Conservation (phyloP, 35 echinoderm and acorn worm species). For the Eucidaris tribuloides region DNA sequence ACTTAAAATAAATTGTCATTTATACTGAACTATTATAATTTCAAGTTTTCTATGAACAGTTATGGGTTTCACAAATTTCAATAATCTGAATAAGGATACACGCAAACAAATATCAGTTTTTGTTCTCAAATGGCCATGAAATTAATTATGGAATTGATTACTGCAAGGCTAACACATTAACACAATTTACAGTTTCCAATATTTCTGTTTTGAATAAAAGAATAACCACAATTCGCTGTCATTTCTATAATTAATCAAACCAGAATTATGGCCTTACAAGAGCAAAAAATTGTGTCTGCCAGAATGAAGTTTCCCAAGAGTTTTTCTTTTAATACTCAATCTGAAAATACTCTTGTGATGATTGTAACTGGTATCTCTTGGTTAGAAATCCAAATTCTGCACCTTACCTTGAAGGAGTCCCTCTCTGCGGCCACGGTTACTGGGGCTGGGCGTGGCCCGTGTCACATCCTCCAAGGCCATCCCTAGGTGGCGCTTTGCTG, state of each 20-base stretch:
- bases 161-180: too few species aligned
- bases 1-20: too few species aligned
- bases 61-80: too few species aligned
- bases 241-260: neutral
- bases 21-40: too few species aligned
- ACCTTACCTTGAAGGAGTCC: slow-evolving; percentile 38
- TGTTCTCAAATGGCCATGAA: too few species aligned
- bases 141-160: too few species aligned
- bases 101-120: too few species aligned
- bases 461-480: slow-evolving; percentile 31
- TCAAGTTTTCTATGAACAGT: too few species aligned
- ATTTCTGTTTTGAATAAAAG: too few species aligned
- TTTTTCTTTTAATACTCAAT: neutral
- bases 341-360: neutral
- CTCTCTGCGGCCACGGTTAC: neutral
- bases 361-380: neutral
- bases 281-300: neutral
- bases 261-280: neutral
- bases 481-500: slow-evolving; percentile 67
- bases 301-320: neutral
- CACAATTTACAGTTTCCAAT: too few species aligned
- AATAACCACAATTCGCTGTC: neutral
- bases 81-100: too few species aligned
- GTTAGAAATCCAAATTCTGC: neutral
- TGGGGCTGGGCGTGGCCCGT: neutral